phyloP scores from a whole-genome alignment of 2,797 vertebrate genomes.

The Sebastes cheni region DNA sequence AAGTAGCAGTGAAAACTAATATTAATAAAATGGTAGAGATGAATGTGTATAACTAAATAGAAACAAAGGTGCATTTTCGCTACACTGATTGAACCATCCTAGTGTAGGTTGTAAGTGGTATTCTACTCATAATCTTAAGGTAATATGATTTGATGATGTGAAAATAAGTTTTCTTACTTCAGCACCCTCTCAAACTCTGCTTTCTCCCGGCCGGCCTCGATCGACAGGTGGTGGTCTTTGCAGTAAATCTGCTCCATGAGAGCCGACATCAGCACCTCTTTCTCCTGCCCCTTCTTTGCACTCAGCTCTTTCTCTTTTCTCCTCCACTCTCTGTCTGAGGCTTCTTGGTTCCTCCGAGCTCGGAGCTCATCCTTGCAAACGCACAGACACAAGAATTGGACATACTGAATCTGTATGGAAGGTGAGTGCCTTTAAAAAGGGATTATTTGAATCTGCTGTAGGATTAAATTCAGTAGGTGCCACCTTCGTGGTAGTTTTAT shows the following conservation, averaged over 20 bases:
- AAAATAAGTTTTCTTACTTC: slow-evolving; percentile 74
- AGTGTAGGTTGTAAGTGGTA: not conserved
- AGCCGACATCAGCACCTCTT: slow-evolving; percentile 74
- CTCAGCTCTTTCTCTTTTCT: slow-evolving; percentile 82
- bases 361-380: slow-evolving; percentile 86
- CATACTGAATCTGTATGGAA: not conserved
- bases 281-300: slow-evolving; percentile 66
- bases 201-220: slow-evolving; percentile 85
- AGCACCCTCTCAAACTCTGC: slow-evolving; percentile 87
- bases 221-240: slow-evolving; percentile 83
- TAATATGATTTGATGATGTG: not conserved
- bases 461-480: not conserved
- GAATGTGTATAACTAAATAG: not conserved
- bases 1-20: not conserved
- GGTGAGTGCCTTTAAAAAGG: not conserved
- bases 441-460: not conserved
- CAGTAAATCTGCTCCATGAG: slow-evolving; percentile 84
- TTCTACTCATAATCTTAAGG: not conserved
- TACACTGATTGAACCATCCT: not conserved
- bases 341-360: slow-evolving; percentile 89
- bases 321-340: slow-evolving; percentile 88
- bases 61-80: not conserved
- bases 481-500: not conserved
- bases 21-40: not conserved
- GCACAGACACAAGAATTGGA: not conserved